Conservation (phyloP, 1,140 invertebrate genomes). For the Rhagoletis pomonella region DNA sequence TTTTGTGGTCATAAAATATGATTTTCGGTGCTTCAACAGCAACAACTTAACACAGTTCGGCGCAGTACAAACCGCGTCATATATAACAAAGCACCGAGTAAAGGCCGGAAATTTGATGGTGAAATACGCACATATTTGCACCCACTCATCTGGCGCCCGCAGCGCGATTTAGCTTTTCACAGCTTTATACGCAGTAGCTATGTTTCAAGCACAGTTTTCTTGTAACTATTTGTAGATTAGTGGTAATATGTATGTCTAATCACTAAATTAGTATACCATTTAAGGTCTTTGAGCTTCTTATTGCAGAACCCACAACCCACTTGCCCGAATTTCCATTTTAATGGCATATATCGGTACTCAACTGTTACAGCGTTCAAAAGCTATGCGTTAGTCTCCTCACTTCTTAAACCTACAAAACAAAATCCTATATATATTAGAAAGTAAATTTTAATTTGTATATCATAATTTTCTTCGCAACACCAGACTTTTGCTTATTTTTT, state of each 20-base stretch:
- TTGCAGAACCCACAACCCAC: not conserved
- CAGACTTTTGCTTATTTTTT: not conserved
- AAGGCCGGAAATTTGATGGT: constrained; percentile 13
- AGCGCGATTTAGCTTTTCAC: not conserved
- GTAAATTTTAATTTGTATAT: no score
- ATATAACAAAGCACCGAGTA: not conserved
- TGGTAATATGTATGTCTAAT: no score
- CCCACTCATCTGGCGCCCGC: constrained; percentile 12
- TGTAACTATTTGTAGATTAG: no score
- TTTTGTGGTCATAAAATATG: constrained; percentile 16
- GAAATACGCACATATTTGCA: constrained; percentile 29
- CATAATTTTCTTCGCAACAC: not conserved
- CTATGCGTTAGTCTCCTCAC: no score
- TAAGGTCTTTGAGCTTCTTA: not conserved
- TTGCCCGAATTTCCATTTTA: not conserved
- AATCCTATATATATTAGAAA: no score
- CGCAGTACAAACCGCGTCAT: not conserved
- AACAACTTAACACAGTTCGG: constrained; percentile 31
- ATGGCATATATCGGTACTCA: not conserved
- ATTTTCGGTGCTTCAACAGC: constrained; percentile 11
- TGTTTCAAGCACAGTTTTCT: not conserved
- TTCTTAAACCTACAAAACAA: no score
- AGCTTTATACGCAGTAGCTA: not conserved
- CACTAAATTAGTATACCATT: not conserved
- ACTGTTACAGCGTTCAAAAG: no score